Percentiles rank a stretch among this genome's conserved stretches.
Conservation (phyloP, 2,797 vertebrate genomes). For the Macrochelys suwanniensis region DNA sequence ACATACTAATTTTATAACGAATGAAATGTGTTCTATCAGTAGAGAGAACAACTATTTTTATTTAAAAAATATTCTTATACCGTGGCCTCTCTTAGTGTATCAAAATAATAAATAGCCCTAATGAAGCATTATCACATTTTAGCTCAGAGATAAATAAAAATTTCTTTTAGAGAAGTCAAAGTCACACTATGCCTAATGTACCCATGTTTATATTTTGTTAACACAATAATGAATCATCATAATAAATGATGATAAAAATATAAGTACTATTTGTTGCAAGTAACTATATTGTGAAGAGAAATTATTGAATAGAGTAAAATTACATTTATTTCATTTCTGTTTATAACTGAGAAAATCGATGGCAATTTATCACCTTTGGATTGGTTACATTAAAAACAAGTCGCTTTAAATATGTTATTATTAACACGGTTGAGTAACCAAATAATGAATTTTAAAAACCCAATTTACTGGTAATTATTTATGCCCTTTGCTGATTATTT, state of each 20-base stretch:
- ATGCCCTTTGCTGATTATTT: background rate
- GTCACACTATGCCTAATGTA: background rate
- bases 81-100: background rate
- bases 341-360: background rate
- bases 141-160: background rate
- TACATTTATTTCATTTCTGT: background rate
- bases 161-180: background rate
- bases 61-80: constrained; percentile 5
- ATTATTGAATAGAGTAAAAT: background rate
- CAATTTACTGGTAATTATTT: background rate
- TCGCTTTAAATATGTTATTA: background rate
- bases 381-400: background rate
- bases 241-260: background rate
- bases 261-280: background rate
- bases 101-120: background rate
- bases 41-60: background rate
- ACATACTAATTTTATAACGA: constrained; percentile 19
- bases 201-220: background rate
- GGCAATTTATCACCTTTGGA: background rate
- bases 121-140: rapidly evolving
- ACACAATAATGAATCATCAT: background rate
- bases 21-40: background rate
- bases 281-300: background rate
- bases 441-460: no score
- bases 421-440: no score